phyloP scores from a whole-genome alignment of 2,888 invertebrate species.

The Habroteleia sp. region DNA sequence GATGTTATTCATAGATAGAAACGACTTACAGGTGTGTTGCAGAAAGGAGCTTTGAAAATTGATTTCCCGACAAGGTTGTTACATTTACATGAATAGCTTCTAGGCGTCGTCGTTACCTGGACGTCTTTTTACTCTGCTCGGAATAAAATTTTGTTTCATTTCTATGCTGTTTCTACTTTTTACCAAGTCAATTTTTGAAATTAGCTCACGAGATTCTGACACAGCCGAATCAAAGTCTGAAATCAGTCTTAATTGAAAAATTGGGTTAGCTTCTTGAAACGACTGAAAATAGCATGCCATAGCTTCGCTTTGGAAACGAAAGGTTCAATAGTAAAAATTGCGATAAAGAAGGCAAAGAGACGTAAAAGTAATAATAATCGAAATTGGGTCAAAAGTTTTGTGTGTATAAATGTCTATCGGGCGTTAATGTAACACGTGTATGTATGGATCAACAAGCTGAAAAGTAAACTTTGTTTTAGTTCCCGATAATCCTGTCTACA shows the following conservation, averaged over 20 bases:
- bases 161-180: slow-evolving; percentile 11
- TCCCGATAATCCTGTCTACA: slow-evolving; percentile 37
- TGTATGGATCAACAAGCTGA: slow-evolving; percentile 44
- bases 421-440: slow-evolving; percentile 26
- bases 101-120: slow-evolving; percentile 38
- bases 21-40: slow-evolving; percentile 60
- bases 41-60: slow-evolving; percentile 72
- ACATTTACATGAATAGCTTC: slow-evolving; percentile 70
- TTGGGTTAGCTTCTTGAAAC: not conserved
- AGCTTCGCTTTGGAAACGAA: not conserved
- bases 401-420: slow-evolving; percentile 11
- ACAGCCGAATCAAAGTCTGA: slow-evolving; percentile 3
- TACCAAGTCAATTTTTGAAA: slow-evolving; percentile 20
- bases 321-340: no score
- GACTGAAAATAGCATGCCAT: not conserved
- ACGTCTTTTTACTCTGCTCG: slow-evolving; percentile 43
- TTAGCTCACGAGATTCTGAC: slow-evolving; percentile 5
- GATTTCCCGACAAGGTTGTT: slow-evolving; percentile 73
- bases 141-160: slow-evolving; percentile 49
- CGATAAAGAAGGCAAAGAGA: not conserved
- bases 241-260: slow-evolving; percentile 10
- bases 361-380: not conserved
- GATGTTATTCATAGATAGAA: slow-evolving; percentile 65
- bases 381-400: slow-evolving; percentile 28
- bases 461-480: slow-evolving; percentile 43